Conservation (phyloP, 2,888 invertebrate genomes). For the Aelia acuminata region DNA sequence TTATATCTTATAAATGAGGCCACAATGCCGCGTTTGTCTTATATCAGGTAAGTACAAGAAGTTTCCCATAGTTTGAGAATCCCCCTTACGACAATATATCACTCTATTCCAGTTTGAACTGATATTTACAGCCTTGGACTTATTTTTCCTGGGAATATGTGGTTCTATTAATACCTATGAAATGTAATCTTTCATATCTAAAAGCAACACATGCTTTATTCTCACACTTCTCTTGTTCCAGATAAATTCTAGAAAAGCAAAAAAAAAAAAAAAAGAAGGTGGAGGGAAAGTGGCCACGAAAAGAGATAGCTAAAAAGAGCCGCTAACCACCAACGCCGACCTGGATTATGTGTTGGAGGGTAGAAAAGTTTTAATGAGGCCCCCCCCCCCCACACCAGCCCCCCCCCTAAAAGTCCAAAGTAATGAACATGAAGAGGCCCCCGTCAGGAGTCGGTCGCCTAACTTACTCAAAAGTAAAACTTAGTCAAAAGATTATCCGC, state of each 20-base stretch:
- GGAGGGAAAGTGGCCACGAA: neutral
- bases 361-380: conserved; percentile 48
- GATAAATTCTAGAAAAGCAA: neutral
- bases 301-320: conserved; percentile 48
- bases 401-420: conserved; percentile 40
- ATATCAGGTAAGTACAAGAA: too few relatives aligned
- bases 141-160: too few relatives aligned
- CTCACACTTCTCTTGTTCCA: neutral
- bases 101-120: too few relatives aligned
- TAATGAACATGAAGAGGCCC: conserved; percentile 46
- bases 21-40: too few relatives aligned
- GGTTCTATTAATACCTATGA: too few relatives aligned
- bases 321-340: conserved; percentile 29
- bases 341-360: conserved; percentile 51
- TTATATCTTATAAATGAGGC: too few relatives aligned
- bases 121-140: too few relatives aligned
- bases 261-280: neutral
- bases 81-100: too few relatives aligned
- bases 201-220: neutral
- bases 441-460: conserved; percentile 19
- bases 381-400: neutral
- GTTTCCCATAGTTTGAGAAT: too few relatives aligned
- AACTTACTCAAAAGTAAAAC: conserved; percentile 49
- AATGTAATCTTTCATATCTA: too few relatives aligned
- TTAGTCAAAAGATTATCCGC: conserved; percentile 50